These are phyloP conservation scores for Felis catus DNA, from an alignment of 2,113 vertebrate genomes.

Conservation along the genomic window DNA sequence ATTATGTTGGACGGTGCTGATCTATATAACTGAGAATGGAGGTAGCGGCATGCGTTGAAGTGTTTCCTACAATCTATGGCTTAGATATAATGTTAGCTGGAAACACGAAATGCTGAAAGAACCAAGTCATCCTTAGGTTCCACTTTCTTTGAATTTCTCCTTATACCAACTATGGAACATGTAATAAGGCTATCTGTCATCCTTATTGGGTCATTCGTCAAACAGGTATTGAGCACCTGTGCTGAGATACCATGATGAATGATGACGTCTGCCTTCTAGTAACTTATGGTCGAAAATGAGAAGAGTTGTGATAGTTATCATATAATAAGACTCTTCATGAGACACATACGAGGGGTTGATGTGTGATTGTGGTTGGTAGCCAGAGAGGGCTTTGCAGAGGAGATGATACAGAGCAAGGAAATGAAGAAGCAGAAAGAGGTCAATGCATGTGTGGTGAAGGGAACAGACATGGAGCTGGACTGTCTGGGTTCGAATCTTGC, in stretches of 20 bases:
- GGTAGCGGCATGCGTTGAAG: neutral
- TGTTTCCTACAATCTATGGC: neutral
- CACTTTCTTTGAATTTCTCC: slow-evolving; percentile 47
- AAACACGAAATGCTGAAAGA: slow-evolving; percentile 23
- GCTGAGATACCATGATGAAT: slow-evolving; percentile 63
- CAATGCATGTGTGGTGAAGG: neutral
- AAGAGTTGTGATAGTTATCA: slow-evolving; percentile 6
- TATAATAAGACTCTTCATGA: neutral
- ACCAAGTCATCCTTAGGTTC: neutral
- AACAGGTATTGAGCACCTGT: slow-evolving; percentile 63
- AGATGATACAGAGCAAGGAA: neutral
- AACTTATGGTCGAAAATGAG: slow-evolving; percentile 13
- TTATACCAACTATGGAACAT: neutral
- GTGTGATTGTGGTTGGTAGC: neutral
- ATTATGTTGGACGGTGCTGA: neutral
- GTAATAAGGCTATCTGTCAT: slow-evolving; percentile 71
- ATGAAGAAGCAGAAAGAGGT: neutral
- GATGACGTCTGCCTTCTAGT: slow-evolving; percentile 38
- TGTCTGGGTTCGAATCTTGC: neutral
- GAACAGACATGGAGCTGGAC: neutral
- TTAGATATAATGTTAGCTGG: neutral
- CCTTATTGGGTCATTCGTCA: slow-evolving; percentile 68
- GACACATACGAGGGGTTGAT: neutral
- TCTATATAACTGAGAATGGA: neutral
- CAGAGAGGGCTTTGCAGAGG: neutral